These are phyloP conservation scores for Bos indicus DNA, from an alignment of 2,113 vertebrate species.

Conservation along the genomic window DNA sequence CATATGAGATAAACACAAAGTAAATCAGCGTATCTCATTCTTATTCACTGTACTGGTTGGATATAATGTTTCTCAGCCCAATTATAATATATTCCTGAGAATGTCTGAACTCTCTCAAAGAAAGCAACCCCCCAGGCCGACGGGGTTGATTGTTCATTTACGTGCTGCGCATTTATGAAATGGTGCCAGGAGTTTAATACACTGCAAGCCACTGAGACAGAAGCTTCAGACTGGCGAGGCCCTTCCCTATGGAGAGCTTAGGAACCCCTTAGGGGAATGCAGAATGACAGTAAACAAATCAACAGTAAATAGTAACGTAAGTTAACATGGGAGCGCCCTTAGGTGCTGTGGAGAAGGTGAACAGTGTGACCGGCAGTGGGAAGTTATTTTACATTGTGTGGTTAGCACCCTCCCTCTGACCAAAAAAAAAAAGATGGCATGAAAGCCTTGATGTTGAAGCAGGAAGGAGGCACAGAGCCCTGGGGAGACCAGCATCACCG, in stretches of 20 bases:
- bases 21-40: not conserved
- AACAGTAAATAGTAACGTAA: fast-evolving
- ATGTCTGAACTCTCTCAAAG: not conserved
- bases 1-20: not conserved
- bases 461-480: too few species aligned
- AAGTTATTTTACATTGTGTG: fast-evolving
- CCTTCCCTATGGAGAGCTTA: not conserved
- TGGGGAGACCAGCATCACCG: fast-evolving
- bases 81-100: not conserved
- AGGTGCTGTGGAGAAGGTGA: fast-evolving
- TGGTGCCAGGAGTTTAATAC: not conserved
- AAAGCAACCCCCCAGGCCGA: not conserved
- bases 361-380: fast-evolving
- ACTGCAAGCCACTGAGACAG: fast-evolving
- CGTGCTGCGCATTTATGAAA: fast-evolving
- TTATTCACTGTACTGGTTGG: not conserved
- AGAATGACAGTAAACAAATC: not conserved
- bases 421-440: not conserved
- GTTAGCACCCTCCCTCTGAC: fast-evolving
- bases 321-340: fast-evolving
- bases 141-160: not conserved
- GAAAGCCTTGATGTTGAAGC: fast-evolving
- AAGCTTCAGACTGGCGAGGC: not conserved
- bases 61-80: not conserved
- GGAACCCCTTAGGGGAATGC: too few species aligned